phyloP scores from a whole-genome alignment of 2,797 vertebrate genomes.

The Mormyrops boulengeri region DNA sequence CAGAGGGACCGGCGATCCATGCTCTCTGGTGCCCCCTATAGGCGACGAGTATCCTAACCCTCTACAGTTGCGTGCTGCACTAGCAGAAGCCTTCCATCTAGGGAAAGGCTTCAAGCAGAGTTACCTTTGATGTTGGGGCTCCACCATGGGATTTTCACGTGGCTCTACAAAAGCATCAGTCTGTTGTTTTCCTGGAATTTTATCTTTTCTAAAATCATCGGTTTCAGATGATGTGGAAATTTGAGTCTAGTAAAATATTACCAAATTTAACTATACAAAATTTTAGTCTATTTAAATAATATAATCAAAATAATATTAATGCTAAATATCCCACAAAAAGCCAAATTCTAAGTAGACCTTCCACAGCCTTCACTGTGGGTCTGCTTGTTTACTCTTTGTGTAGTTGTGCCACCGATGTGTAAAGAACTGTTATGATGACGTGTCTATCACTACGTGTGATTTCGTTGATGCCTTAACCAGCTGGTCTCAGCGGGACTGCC shows the following conservation, averaged over 20 bases:
- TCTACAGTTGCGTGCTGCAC: neutral
- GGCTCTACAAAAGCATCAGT: neutral
- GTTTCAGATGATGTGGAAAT: neutral
- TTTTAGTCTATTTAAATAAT: neutral
- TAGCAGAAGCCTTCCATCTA: neutral
- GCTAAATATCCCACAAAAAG: neutral
- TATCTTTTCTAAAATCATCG: neutral
- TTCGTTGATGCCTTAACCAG: conserved; percentile 34
- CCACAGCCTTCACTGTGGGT: neutral
- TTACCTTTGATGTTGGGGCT: neutral
- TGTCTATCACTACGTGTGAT: neutral
- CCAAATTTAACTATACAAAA: neutral
- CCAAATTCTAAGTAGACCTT: neutral
- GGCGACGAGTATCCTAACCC: conserved; percentile 74
- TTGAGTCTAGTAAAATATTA: neutral
- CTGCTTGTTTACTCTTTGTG: neutral
- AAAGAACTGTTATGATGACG: neutral
- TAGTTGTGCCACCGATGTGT: neutral
- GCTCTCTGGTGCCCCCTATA: conserved; percentile 61
- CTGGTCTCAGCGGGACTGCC: conserved; percentile 58
- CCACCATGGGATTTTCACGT: neutral
- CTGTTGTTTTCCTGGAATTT: neutral
- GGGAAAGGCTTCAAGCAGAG: neutral
- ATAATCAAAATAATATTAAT: neutral
- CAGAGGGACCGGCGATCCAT: conserved; percentile 64